A percentile compares a stretch with the other conserved stretches of the same genome.
Conservation (phyloP, 2,888 invertebrate species). For the Deilephila elpenor region DNA sequence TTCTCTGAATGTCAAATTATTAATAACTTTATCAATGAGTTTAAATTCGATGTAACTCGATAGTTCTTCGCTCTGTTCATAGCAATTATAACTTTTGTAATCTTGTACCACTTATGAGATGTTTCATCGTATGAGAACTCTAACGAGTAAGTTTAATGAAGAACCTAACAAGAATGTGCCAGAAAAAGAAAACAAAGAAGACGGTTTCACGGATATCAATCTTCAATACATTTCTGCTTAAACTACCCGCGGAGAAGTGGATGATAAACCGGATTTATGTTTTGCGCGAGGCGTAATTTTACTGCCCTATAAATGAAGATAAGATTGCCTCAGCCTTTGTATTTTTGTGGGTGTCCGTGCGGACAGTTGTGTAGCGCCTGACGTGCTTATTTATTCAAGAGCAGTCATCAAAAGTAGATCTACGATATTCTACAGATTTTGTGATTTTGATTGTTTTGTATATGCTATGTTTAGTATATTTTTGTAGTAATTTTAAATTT, state of each 20-base stretch:
- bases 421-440: not conserved
- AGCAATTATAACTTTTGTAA: too few species aligned
- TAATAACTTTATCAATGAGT: not conserved
- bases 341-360: constrained; percentile 63
- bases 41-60: not conserved
- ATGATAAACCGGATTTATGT: constrained; percentile 77
- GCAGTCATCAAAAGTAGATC: constrained; percentile 52
- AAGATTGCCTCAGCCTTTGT: constrained; percentile 69
- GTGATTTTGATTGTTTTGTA: not conserved
- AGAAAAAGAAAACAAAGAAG: constrained; percentile 51
- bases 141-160: not conserved
- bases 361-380: constrained; percentile 52
- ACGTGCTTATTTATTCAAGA: constrained; percentile 62
- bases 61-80: too few species aligned
- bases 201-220: constrained; percentile 66
- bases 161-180: constrained; percentile 45
- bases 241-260: constrained; percentile 63
- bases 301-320: constrained; percentile 80
- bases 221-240: constrained; percentile 71
- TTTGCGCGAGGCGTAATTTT: constrained; percentile 73
- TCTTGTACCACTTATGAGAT: too few species aligned
- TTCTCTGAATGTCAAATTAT: not conserved
- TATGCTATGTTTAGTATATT: not conserved
- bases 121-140: too few species aligned
- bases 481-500: not conserved